Base-by-base conservation (phyloP, 2,797 vertebrate genomes). In the Chlorospingus semifuscus region DNA sequence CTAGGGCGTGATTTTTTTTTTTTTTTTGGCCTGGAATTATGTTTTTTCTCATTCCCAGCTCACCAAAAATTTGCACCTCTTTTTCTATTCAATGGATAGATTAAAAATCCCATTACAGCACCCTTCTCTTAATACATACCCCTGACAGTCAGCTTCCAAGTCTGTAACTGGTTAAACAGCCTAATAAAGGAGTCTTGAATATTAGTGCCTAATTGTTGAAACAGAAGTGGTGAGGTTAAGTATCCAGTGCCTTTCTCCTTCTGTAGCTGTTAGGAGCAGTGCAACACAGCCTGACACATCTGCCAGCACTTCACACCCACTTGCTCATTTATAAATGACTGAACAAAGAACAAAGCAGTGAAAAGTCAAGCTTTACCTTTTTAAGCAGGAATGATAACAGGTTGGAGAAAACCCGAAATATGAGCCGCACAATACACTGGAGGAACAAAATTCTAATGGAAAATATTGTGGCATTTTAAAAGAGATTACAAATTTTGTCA, bases 271-370 rank as follows among this genome's bases (percentile, higher is more conserved):
- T 80, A 50, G 60, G 36, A 80, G 52, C 59, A 50, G 74, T 14
- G 61, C 57, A 65, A 85, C 41, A 23, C 21, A 39, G 41, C 12
- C 18, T 94, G 78, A 83, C 90, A 89, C 64, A 75, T 87, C 82
- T 96, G 81, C 78, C 39, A 82, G 89, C 61, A 11, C 84, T 91
- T 95, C 76, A 93, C 90, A 94, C 93, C 92, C 90, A 83, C 92
- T 90, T 90, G 36, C 69, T 90, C 75, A 12, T 57, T 36, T 89
- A 61, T 75, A 87, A 96, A 89, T 80, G 75, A 81, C 83, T 83
- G 75, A 90, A 80, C 64, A 92, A 77, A 84, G 92, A 83, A 80
- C 71, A 87, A 92, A 93, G 57, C 71, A 89, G 39, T 44, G 82
- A 46, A 92, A 91, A 94, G 66, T 83, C 60, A 71, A 53, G 81